These are phyloP conservation scores for Arion vulgaris DNA, from an alignment of 1,140 invertebrate species.

Conservation along the genomic window DNA sequence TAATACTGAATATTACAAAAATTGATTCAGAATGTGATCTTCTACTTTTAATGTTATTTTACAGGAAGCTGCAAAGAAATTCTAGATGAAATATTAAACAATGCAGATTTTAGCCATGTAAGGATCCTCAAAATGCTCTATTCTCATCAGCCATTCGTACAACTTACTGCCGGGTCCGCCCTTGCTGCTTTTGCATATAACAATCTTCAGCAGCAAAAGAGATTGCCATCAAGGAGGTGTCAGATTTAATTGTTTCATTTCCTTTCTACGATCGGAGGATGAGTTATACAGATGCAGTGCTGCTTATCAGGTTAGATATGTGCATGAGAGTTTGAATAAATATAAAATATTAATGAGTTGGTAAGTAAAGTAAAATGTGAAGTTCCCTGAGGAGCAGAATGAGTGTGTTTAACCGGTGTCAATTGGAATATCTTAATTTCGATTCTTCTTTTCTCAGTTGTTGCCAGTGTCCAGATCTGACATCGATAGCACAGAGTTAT, in stretches of 20 bases:
- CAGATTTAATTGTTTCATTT: constrained; percentile 67
- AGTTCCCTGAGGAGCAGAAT: not conserved
- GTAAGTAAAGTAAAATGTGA: not conserved
- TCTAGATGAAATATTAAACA: constrained; percentile 63
- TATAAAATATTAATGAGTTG: not conserved
- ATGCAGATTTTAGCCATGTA: constrained; percentile 68
- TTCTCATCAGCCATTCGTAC: constrained; percentile 58
- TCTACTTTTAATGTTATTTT: not conserved
- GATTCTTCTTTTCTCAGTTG: too few species aligned
- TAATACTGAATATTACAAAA: not conserved
- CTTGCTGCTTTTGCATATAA: constrained; percentile 71
- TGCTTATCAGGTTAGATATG: constrained; percentile 66
- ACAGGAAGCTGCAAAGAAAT: constrained; percentile 65
- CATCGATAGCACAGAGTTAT: too few species aligned
- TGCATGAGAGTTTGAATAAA: too few species aligned
- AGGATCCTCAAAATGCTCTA: constrained; percentile 70
- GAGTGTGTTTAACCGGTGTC: too few species aligned
- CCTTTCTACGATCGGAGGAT: constrained; percentile 67
- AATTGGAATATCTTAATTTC: too few species aligned
- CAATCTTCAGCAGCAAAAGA: constrained; percentile 67
- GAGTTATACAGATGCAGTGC: constrained; percentile 67
- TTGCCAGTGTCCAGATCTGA: too few species aligned
- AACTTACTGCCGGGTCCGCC: constrained; percentile 66
- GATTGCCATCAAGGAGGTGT: constrained; percentile 70
- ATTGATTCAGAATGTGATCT: too few species aligned